These are phyloP conservation scores for Cephalopholis sonnerati DNA, from an alignment of 2,113 vertebrate genomes.

Conservation along the genomic window DNA sequence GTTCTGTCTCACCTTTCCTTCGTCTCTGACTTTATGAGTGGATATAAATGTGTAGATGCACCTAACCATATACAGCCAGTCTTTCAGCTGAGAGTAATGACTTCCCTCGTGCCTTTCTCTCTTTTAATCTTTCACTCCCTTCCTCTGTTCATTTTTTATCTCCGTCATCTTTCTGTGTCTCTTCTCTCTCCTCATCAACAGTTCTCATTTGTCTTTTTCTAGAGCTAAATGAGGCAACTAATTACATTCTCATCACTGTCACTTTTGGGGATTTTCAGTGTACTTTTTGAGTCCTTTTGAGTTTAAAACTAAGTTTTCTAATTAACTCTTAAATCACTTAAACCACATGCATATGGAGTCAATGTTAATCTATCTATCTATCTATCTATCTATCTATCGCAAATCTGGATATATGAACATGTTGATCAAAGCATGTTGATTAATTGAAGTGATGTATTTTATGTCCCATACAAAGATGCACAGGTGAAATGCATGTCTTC, in stretches of 20 bases:
- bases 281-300: not conserved
- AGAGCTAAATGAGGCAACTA: not conserved
- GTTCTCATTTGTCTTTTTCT: not conserved
- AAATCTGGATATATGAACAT: too few species aligned
- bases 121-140: not conserved
- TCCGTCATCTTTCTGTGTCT: not conserved
- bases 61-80: not conserved
- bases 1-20: too few species aligned
- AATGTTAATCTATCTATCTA: too few species aligned
- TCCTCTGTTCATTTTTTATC: not conserved
- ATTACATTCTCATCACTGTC: not conserved
- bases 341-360: not conserved
- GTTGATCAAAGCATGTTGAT: too few species aligned
- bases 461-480: too few species aligned
- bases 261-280: not conserved
- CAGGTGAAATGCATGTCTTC: too few species aligned
- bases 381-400: too few species aligned
- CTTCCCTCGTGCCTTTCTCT: not conserved
- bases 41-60: not conserved
- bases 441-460: too few species aligned
- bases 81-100: not conserved
- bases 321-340: not conserved
- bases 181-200: not conserved
- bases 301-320: not conserved
- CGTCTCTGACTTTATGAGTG: not conserved